A percentile compares a stretch with the other conserved stretches of the same genome.
Conservation (phyloP, 2,113 vertebrate species). For the Halcyon malimbica region DNA sequence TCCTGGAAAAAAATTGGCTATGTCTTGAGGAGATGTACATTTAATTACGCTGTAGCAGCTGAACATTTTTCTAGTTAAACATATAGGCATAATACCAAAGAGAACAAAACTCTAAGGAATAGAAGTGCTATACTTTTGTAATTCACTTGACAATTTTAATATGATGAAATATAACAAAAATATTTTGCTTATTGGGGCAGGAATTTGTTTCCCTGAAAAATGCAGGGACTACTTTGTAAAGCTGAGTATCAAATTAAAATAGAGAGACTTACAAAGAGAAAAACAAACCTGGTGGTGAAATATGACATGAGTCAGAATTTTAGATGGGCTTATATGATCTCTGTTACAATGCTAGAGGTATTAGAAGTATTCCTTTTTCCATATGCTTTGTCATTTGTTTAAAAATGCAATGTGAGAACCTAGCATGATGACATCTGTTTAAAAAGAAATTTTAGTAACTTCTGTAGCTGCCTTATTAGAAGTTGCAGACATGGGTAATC, state of each 20-base stretch:
- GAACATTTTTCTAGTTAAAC: conserved; percentile 36
- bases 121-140: background rate
- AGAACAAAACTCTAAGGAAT: background rate
- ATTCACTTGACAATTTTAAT: background rate
- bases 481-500: background rate
- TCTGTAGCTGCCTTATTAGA: background rate
- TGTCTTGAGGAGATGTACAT: background rate
- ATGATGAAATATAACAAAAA: background rate
- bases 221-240: background rate
- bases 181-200: conserved; percentile 19
- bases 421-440: background rate
- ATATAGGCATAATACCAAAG: background rate
- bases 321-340: background rate
- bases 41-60: background rate
- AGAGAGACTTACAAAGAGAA: background rate
- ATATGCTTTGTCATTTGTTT: background rate
- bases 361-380: background rate
- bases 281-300: background rate
- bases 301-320: background rate
- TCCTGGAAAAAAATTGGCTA: background rate
- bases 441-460: background rate
- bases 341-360: background rate
- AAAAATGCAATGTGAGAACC: background rate
- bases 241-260: background rate
- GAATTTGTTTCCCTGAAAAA: conserved; percentile 37